Base-by-base conservation (phyloP, 2,888 invertebrate genomes). In the Odontothrips loti region DNA sequence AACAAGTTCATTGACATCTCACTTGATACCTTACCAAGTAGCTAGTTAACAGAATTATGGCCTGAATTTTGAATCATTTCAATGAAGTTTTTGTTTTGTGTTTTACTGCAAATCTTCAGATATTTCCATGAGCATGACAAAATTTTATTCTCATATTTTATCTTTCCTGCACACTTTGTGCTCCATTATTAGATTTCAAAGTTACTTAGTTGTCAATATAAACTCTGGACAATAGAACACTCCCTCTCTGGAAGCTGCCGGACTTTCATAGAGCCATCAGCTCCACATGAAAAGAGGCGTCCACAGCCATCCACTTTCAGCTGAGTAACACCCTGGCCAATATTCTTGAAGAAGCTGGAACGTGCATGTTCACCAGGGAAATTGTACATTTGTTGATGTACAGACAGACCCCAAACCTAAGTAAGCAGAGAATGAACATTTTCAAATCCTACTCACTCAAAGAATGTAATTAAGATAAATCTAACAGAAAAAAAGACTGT, bases 191-290 rank as follows among this genome's bases (percentile, higher is more conserved):
- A 15, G 34, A 43, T 43, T 43, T 43, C 34, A 6, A 43, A 43
- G 34, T 43, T 43, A 43, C 34, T 43, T 43, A 43, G 34, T 82
- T 20, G 15, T 58, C 82, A 90, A 86, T 90, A 91, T 85, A 90
- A 87, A 82, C 90, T 88, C 85, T 90, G 90, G 82, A 90, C 89
- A 84, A 90, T 82, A 75, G 82, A 88, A 83, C 89, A 88, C 85
- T 93, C 92, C 84, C 94, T 91, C 86, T 97, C 96, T 27, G 97
- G 96, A 85, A 98, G 89, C 87, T 95, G 94, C 84, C 98, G 92
- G 84, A 98, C 96, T 90, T 99, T 99, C 94, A 99, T 96, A 80
- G 98, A 98, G 85, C 98, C 98, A 90, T 99, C 99, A 80, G 98
- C 97, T 81, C 99, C 99, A 88, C 99, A 99, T 10, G 99, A 99